Evolutionary conservation across 2,888 invertebrate species (phyloP), one percentile per base, ranked within the genome.

Genomic region (Stenodema calcarata): DNA sequence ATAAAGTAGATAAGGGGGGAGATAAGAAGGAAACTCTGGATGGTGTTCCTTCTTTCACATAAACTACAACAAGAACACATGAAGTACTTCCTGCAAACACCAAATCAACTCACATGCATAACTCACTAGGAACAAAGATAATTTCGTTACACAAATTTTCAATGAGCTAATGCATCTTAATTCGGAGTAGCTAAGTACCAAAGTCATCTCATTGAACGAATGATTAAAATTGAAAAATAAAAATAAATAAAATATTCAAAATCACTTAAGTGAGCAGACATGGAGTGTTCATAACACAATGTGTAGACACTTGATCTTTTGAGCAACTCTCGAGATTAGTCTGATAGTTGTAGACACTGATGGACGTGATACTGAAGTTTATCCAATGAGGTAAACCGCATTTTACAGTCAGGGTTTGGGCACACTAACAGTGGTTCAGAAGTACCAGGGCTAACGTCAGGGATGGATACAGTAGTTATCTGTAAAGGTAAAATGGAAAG

Each of bases 321-420:
- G 50, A 50, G 62, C 62, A 35, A 35, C 2, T 62, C 23, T 2
- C 7, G 23, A 16, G 18, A 35, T 18, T 78, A 78, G 23, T 78
- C 78, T 7, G 78, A 78, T 3, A 78, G 78, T 27, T 78, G 78
- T 1, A 78, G 78, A 78, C 78, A 78, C 18, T 41, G 44, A 23
- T 78, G 44, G 18, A 78, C 78, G 27, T 78, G 78, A 1, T 44
- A 23, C 23, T 78, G 78, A 1, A 78, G 44, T 4, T 44, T 42
- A 1, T 78, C 78, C 78, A 78, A 7, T 1, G 78, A 18, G 14
- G 23, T 42, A 18, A 78, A 78, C 4, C 42, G 41, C 44, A 18
- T 78, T n/a, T 78, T 78, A 23, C 78, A 78, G 41, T 78, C 78
- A 3, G 78, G 78, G 23, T 78, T 78, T 16, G 78, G 78, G 44